These are phyloP conservation scores for Paradoxurus hermaphroditus DNA, from an alignment of 2,113 vertebrate species.

Conservation along the genomic window DNA sequence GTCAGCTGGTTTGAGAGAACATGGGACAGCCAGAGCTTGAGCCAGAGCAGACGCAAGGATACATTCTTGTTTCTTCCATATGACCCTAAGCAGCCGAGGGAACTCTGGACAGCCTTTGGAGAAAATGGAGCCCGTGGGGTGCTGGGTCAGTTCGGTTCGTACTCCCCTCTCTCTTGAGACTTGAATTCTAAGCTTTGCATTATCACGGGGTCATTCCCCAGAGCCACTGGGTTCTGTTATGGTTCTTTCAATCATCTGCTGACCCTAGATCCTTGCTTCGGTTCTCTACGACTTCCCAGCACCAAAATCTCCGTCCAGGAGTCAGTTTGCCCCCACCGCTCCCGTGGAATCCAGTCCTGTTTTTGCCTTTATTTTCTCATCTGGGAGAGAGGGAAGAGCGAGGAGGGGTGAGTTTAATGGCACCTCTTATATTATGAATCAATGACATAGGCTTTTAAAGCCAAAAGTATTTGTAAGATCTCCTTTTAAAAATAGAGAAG, in stretches of 20 bases:
- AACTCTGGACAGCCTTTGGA: not conserved
- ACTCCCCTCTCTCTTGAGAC: not conserved
- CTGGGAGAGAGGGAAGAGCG: not conserved
- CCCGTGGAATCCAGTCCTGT: not conserved
- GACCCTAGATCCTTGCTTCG: not conserved
- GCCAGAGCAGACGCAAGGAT: not conserved
- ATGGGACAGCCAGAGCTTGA: not conserved
- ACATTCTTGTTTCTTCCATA: not conserved
- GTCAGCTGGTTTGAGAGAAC: not conserved
- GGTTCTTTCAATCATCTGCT: not conserved
- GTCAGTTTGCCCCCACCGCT: not conserved
- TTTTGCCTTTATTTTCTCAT: slow-evolving; percentile 36
- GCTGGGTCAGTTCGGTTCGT: not conserved
- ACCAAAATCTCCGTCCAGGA: not conserved
- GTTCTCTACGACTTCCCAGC: not conserved
- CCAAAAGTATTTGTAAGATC: slow-evolving; percentile 37
- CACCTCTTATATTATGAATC: slow-evolving; percentile 59
- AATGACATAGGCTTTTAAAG: slow-evolving; percentile 50
- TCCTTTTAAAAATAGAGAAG: slow-evolving; percentile 50
- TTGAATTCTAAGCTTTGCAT: not conserved
- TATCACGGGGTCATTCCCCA: not conserved
- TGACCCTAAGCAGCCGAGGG: not conserved
- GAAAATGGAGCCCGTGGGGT: not conserved
- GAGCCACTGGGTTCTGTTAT: not conserved
- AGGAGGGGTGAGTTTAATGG: not conserved